Base-by-base conservation (phyloP, 2,797 vertebrate species). In the Peromyscus aztecus region DNA sequence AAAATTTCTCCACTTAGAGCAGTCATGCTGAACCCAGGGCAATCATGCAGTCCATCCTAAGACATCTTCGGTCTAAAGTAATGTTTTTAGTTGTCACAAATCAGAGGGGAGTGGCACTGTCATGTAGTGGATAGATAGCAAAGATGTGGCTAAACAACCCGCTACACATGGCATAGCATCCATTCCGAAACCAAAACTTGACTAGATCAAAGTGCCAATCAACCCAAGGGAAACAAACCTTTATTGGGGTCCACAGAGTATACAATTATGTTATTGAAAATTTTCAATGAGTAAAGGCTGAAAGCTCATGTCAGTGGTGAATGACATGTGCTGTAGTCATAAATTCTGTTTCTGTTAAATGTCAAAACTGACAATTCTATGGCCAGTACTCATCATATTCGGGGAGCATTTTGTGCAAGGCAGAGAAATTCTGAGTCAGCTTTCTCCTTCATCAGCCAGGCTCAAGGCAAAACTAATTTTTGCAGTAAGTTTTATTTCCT, bases 381-480 rank as follows among this genome's bases (percentile, higher is more conserved):
- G 31, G 29, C 76, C n/a, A 37, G 84, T 95, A 93, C 78, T 80
- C 43, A 31, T 63, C 63, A 52, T 49, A 63, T 37, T 80, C 80
- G 24, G 37, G 55, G 94, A 84, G 31, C 10, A 13, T 97, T 94
- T 55, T 65, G 0, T 91, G 37, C 61, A 65, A 96, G 29, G 8
- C 19, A 94, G 94, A 90, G 85, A 87, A 94, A 97, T 94, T 73
- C 61, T 97, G 12, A 94, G 49, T 63, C 34, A 71, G 0, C 40
- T 24, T 82, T 95, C 97, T 95, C 94, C 76, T 96, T 89, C 76
- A 69, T 75, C 76, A 82, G 1, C 9, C 82, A 34, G 84, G 93
- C 89, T 93, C 90, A 95, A 97, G 95, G 85, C 27, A 91, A 97
- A 97, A 46, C 19, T 93, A 90, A 93, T 96, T 95, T 29, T 61